These are phyloP conservation scores for Pardosa pseudoannulata DNA, from an alignment of 2,888 invertebrate genomes.

Conservation along the genomic window DNA sequence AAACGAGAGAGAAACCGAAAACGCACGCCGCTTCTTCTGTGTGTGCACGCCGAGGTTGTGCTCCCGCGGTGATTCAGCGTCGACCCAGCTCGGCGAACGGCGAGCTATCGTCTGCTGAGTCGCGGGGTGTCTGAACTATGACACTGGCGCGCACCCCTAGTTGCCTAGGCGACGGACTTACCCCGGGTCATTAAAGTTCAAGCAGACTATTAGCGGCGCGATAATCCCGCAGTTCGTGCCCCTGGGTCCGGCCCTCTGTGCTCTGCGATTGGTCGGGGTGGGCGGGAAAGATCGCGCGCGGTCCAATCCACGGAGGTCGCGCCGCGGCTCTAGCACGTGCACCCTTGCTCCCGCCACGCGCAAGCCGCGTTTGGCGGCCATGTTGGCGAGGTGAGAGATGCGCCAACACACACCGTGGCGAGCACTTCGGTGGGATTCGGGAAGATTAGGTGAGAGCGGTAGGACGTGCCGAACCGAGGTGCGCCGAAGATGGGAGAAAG, in stretches of 20 bases:
- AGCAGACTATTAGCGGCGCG: slow-evolving; percentile 72
- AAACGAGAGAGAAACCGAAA: not conserved
- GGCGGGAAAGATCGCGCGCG: slow-evolving; percentile 47
- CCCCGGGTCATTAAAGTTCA: slow-evolving; percentile 63
- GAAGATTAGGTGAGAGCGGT: not conserved
- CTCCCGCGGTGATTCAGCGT: slow-evolving; percentile 25
- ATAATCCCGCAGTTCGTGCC: slow-evolving; percentile 66
- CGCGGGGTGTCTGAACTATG: slow-evolving; percentile 59
- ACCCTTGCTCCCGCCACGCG: slow-evolving; percentile 69
- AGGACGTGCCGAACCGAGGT: not conserved
- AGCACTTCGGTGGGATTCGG: not conserved
- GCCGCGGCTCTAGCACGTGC: slow-evolving; percentile 64
- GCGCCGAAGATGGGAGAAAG: not conserved
- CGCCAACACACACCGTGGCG: slow-evolving; percentile 7
- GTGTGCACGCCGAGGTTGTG: not conserved
- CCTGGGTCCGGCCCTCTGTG: slow-evolving; percentile 56
- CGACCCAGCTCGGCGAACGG: slow-evolving; percentile 46
- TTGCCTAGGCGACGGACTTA: slow-evolving; percentile 47
- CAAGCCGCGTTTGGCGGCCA: slow-evolving; percentile 23
- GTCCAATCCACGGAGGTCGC: slow-evolving; percentile 67
- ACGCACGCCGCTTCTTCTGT: not conserved
- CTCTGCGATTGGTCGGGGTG: slow-evolving; percentile 69
- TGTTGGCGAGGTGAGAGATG: not conserved
- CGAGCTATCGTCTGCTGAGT: slow-evolving; percentile 54
- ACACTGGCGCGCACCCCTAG: slow-evolving; percentile 43